Evolutionary conservation across 1,140 invertebrate genomes (phyloP).

Genomic region (Penaeus japonicus): DNA sequence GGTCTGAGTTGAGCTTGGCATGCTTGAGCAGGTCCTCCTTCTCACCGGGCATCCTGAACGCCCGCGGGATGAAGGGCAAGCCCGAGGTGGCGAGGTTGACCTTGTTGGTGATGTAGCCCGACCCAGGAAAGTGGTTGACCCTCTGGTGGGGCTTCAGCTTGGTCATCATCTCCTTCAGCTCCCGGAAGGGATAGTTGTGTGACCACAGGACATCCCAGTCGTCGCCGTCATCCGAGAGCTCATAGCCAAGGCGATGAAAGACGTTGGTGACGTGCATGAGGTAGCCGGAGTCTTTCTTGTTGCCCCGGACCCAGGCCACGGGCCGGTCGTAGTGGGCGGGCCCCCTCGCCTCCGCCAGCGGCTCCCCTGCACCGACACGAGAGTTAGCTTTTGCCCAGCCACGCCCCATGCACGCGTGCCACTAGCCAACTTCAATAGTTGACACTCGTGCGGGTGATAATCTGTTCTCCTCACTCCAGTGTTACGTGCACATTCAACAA

Average conservation of each 20-base stretch:
- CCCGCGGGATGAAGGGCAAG: slow-evolving; percentile 80
- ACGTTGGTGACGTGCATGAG: slow-evolving; percentile 81
- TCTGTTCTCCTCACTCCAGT: too few species aligned
- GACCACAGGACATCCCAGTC: slow-evolving; percentile 93
- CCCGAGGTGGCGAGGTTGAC: slow-evolving; percentile 84
- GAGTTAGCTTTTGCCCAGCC: too few species aligned
- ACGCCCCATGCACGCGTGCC: neutral
- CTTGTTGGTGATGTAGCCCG: slow-evolving; percentile 94
- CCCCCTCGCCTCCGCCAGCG: slow-evolving; percentile 13
- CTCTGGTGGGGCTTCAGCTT: slow-evolving; percentile 76
- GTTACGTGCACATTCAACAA: too few species aligned
- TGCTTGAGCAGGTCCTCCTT: slow-evolving; percentile 78
- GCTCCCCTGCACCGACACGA: slow-evolving; percentile 16
- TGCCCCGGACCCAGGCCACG: slow-evolving; percentile 53
- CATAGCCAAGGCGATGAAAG: slow-evolving; percentile 77
- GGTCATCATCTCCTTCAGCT: slow-evolving; percentile 70
- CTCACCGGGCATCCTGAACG: slow-evolving; percentile 86
- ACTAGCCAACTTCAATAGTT: neutral
- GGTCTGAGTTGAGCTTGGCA: slow-evolving; percentile 73
- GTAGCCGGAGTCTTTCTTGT: slow-evolving; percentile 69
- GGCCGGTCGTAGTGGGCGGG: slow-evolving; percentile 26
- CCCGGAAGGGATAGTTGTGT: slow-evolving; percentile 88
- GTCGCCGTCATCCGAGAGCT: slow-evolving; percentile 65
- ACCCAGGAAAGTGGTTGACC: slow-evolving; percentile 95
- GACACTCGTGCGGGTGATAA: too few species aligned